Base-by-base conservation (phyloP, 2,888 invertebrate species). In the Anticlea derivata region DNA sequence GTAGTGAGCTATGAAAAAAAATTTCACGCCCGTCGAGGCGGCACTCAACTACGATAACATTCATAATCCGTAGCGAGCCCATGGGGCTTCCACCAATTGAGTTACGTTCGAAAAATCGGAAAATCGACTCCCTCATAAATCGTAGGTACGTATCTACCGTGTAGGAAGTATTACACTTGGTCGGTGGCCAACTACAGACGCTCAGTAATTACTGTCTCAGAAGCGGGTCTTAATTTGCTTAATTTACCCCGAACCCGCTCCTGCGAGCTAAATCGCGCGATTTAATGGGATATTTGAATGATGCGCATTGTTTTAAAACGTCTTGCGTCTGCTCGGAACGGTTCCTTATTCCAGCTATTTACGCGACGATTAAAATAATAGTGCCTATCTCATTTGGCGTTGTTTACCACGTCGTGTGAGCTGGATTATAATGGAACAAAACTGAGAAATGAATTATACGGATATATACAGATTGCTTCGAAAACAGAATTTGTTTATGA, bases 141-240 rank as follows among this genome's bases (percentile, higher is more conserved):
- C 68, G 66, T 45, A 49, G 37, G 27, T 45, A 49, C 39, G 27
- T 52, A 50, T 40, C 44, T 52, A 49, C 58, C 47, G 37, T 64
- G 59, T 58, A 51, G 61, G 60, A 65, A 68, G 69, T 62, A 52
- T 63, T 63, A 61, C 58, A 63, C 59, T 75, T 87, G 87, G 86
- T 86, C 73, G 72, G 57, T 68, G 77, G 83, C 88, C 88, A 89
- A 87, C 75, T 81, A 80, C 70, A 77, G 78, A 74, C 78, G 75
- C 75, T 72, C 78, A 72, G 79, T 86, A 87, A 89, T 88, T 86
- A 85, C 86, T 79, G 79, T 80, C 83, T 80, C 86, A 83, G 80
- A 80, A 81, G 77, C 76, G 68, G 71, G 70, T 86, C 87, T 86
- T 87, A 86, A 90, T 89, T 89, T 86, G 85, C 85, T 83, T 87